These are phyloP conservation scores for Rhopilema esculentum DNA, from an alignment of 30 jellyfish, hydroid and myxozoan species.

Conservation along the genomic window DNA sequence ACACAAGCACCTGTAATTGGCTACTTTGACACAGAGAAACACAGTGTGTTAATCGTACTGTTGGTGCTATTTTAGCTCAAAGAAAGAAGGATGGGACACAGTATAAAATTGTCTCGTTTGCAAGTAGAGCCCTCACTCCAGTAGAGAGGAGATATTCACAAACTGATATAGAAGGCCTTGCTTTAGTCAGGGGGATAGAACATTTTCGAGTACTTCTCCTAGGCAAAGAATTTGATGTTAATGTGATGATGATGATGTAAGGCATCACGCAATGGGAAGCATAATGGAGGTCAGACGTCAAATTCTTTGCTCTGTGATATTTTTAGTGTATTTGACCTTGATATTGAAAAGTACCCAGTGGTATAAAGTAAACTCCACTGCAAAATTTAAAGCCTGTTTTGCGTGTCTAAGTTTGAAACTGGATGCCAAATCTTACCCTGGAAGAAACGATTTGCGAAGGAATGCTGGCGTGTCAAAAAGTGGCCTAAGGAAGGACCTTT, in stretches of 20 bases:
- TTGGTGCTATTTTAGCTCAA: conserved; percentile 28
- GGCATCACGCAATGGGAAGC: no score
- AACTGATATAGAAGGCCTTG: conserved; percentile 57
- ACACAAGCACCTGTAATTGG: conserved; percentile 50
- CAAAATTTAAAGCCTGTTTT: conserved; percentile 66
- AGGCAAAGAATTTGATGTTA: conserved; percentile 46
- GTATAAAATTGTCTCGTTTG: conserved; percentile 33
- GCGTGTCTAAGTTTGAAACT: conserved; percentile 66
- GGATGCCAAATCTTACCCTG: conserved; percentile 68
- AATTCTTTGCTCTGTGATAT: conserved; percentile 54
- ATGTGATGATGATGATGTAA: no score
- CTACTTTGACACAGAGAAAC: conserved; percentile 56
- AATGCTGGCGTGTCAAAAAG: conserved; percentile 9
- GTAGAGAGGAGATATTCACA: conserved; percentile 46
- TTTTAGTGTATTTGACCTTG: conserved; percentile 61
- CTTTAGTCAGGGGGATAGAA: conserved; percentile 56
- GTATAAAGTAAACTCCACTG: conserved; percentile 58
- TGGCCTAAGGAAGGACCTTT: conserved; percentile 27
- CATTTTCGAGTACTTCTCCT: conserved; percentile 33
- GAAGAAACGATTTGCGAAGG: conserved; percentile 20
- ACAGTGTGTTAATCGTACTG: conserved; percentile 23
- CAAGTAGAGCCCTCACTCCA: conserved; percentile 48
- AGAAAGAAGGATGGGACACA: conserved; percentile 19
- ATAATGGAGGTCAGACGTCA: conserved; percentile 70
- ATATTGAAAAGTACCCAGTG: conserved; percentile 62